phyloP scores from a whole-genome alignment of 2,888 invertebrate genomes.

The Tiphia femorata region DNA sequence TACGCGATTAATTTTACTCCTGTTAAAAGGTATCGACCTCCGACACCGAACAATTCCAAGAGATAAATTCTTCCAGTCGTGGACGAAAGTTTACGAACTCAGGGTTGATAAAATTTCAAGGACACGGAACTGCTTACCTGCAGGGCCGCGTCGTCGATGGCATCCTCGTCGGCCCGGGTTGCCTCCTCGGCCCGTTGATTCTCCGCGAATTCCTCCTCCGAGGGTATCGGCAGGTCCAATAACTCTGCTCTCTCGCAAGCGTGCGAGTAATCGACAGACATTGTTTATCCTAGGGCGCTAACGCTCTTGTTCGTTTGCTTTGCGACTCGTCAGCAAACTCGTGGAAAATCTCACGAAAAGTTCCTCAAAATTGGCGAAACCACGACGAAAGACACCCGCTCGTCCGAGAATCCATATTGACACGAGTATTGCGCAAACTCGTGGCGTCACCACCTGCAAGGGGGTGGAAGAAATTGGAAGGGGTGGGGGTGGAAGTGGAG shows the following conservation, averaged over 20 bases:
- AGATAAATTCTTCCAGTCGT: no score
- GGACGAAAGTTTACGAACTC: no score
- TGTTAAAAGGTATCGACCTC: no score
- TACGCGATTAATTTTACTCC: no score
- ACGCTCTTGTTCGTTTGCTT: background rate
- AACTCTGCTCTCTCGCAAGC: conserved; percentile 85
- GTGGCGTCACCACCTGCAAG: no score
- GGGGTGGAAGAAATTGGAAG: no score
- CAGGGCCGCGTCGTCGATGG: conserved; percentile 40
- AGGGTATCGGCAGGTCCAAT: conserved; percentile 79
- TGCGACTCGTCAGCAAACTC: background rate
- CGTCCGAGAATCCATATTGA: conserved; percentile 57
- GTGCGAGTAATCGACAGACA: conserved; percentile 74
- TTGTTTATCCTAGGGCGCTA: conserved; percentile 14
- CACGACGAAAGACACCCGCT: conserved; percentile 22
- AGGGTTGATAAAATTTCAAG: no score
- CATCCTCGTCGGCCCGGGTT: conserved; percentile 14
- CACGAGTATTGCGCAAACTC: conserved; percentile 56
- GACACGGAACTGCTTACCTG: no score
- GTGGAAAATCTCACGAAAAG: background rate
- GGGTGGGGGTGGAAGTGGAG: no score
- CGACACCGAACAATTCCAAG: no score
- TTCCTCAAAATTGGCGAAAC: conserved; percentile 11
- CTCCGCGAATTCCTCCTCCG: conserved; percentile 73
- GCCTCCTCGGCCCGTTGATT: conserved; percentile 29